phyloP scores from a whole-genome alignment of 1,140 invertebrate genomes.

The Pinna nobilis region DNA sequence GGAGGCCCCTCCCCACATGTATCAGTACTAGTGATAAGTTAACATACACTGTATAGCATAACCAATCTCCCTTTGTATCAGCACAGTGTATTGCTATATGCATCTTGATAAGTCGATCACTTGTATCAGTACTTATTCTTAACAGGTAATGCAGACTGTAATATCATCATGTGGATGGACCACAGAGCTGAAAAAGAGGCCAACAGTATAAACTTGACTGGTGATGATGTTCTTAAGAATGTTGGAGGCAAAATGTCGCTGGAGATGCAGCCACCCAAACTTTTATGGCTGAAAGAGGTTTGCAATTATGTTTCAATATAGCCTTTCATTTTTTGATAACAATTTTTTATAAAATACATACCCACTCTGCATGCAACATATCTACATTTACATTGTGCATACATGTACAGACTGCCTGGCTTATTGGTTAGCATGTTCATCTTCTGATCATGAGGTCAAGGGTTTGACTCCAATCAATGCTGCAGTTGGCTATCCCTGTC shows the following conservation, averaged over 20 bases:
- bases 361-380: neutral
- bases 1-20: no score
- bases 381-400: no score
- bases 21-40: neutral
- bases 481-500: no score
- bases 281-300: slow-evolving; percentile 91
- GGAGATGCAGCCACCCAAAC: slow-evolving; percentile 96
- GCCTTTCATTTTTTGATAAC: neutral
- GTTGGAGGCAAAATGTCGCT: slow-evolving; percentile 94
- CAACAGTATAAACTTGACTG: slow-evolving; percentile 85
- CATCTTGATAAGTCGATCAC: no score
- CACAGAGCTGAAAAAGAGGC: slow-evolving; percentile 91
- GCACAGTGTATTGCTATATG: no score
- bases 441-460: no score
- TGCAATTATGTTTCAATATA: neutral
- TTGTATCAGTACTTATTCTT: no score
- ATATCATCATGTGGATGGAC: slow-evolving; percentile 98
- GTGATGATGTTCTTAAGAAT: slow-evolving; percentile 86
- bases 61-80: no score
- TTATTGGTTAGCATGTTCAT: no score
- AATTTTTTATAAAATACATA: neutral
- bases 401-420: no score
- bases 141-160: slow-evolving; percentile 82
- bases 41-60: no score
- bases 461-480: no score